A percentile compares a stretch with the other conserved stretches of the same genome.
phyloP scores from a whole-genome alignment of 2,797 vertebrate genomes.

The Ciconia nigra region DNA sequence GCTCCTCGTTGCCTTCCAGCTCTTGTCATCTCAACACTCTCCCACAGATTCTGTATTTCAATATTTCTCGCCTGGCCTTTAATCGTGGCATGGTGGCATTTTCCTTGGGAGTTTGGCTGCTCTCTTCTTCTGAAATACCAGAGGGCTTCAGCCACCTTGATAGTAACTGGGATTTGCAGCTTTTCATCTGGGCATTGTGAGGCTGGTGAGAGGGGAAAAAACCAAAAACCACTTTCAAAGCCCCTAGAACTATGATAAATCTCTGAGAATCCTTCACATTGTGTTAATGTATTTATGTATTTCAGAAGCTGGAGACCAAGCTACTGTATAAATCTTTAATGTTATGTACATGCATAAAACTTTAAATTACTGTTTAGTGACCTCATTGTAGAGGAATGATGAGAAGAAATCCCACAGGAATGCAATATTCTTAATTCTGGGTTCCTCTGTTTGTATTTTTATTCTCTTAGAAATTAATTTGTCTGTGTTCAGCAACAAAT shows the following conservation, averaged over 20 bases:
- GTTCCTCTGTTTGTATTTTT: neutral
- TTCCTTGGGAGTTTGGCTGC: neutral
- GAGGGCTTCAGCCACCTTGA: neutral
- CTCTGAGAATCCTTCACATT: neutral
- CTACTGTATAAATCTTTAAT: neutral
- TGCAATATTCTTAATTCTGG: neutral
- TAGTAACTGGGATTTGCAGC: neutral
- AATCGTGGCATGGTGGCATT: rapidly evolving
- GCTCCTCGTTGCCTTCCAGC: neutral
- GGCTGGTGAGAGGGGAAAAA: neutral
- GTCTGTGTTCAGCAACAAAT: neutral
- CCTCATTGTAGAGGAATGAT: neutral
- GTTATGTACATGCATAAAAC: neutral
- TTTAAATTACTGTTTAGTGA: neutral
- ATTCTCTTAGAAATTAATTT: neutral
- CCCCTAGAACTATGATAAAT: neutral
- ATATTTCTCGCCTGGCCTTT: neutral
- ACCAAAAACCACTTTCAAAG: neutral
- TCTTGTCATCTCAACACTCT: neutral
- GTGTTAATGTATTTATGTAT: neutral
- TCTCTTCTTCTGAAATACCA: neutral
- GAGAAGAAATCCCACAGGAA: neutral
- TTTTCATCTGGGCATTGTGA: neutral
- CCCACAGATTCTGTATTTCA: neutral
- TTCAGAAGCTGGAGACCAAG: neutral